Percentiles rank a stretch among this genome's conserved stretches.
Conservation (phyloP, 2,888 invertebrate species). For the Tyria jacobaeae region DNA sequence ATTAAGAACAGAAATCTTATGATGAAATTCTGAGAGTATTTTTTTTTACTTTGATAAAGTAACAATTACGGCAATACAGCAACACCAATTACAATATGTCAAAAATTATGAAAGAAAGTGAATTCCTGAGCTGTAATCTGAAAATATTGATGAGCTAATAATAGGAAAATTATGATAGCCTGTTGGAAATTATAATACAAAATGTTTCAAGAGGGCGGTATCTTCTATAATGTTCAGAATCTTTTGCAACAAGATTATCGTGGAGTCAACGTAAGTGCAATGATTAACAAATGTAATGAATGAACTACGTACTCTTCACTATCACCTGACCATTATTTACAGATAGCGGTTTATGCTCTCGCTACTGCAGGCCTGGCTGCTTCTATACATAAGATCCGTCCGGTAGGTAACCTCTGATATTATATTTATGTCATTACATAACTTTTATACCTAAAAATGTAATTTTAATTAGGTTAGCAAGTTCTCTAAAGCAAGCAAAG, state of each 20-base stretch:
- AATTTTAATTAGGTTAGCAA: constrained; percentile 85
- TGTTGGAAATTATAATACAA: constrained; percentile 49
- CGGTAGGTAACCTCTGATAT: constrained; percentile 75
- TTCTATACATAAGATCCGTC: constrained; percentile 87
- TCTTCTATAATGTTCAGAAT: constrained; percentile 67
- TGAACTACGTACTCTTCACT: constrained; percentile 33
- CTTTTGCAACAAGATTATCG: constrained; percentile 79
- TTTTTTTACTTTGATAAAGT: neutral
- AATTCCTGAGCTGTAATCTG: constrained; percentile 58
- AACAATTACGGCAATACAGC: neutral
- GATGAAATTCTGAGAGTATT: neutral
- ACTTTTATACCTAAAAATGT: constrained; percentile 37
- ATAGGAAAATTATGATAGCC: constrained; percentile 65
- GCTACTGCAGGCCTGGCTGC: constrained; percentile 85
- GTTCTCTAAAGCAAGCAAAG: constrained; percentile 86
- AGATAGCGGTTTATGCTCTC: constrained; percentile 87
- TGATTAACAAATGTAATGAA: constrained; percentile 20
- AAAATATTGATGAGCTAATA: constrained; percentile 76
- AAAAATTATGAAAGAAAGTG: constrained; percentile 34
- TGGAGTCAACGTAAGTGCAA: constrained; percentile 76
- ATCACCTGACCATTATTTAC: constrained; percentile 60
- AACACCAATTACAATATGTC: constrained; percentile 12
- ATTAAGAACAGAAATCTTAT: neutral
- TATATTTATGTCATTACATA: constrained; percentile 68
- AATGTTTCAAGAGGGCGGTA: constrained; percentile 71